These are phyloP conservation scores for Strigamia maritima DNA, from an alignment of 2,888 invertebrate genomes.

Conservation along the genomic window DNA sequence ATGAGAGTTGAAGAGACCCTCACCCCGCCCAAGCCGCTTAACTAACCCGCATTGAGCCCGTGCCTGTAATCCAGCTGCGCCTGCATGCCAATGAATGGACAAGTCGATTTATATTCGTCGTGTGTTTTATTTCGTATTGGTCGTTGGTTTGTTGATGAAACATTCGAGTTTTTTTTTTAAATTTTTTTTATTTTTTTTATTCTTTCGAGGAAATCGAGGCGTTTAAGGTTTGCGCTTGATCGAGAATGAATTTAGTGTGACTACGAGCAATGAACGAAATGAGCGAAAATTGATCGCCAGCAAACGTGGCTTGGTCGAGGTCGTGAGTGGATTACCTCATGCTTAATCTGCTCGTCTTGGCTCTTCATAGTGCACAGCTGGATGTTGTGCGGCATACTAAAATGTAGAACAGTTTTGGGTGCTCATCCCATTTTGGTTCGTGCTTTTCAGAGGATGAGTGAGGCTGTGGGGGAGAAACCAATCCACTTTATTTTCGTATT, in stretches of 20 bases:
- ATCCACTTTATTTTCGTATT: conserved; percentile 34
- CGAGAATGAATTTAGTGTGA: conserved; percentile 25
- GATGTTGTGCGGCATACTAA: conserved; percentile 21
- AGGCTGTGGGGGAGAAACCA: conserved; percentile 12
- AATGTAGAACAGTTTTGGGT: conserved; percentile 2
- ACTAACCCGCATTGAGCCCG: conserved; percentile 38
- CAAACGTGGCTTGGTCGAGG: conserved; percentile 21
- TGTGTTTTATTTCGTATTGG: conserved; percentile 16
- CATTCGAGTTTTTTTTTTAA: neutral
- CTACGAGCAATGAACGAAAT: neutral
- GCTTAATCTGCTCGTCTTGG: conserved; percentile 22
- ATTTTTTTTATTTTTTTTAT: neutral
- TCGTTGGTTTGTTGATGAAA: conserved; percentile 2
- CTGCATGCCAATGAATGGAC: conserved; percentile 38
- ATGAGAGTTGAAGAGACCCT: conserved; percentile 33
- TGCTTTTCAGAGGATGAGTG: neutral
- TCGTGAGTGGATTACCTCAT: conserved; percentile 30
- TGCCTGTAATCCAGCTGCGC: conserved; percentile 33
- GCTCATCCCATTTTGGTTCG: conserved; percentile 24
- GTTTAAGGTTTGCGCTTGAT: conserved; percentile 1
- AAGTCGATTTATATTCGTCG: conserved; percentile 23
- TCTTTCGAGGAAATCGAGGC: neutral
- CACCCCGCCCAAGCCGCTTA: conserved; percentile 35
- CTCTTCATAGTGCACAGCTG: conserved; percentile 31
- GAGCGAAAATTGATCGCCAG: conserved; percentile 20